Base-by-base conservation (phyloP, 2,113 vertebrate species). In the Copsychus sechellarum region DNA sequence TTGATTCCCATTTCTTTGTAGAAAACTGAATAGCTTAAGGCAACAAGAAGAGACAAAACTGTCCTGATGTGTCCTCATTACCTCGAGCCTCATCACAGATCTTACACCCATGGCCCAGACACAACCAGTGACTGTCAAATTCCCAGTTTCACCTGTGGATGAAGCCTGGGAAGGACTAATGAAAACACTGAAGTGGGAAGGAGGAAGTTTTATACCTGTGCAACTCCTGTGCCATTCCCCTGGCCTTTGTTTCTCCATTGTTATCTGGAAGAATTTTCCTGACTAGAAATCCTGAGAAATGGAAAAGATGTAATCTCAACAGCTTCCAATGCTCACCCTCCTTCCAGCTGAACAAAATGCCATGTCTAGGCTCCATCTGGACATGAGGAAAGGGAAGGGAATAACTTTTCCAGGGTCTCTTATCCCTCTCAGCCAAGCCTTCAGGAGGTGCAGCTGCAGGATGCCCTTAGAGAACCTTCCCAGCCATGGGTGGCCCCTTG, bases 1-100 rank as follows among this genome's bases (percentile, higher is more conserved):
- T 71, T 77, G 47, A 60, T 96, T 92, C 60, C 71, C 43, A 34
- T 73, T 93, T 92, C 62, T 91, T 88, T 90, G 51, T 51, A 67
- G 79, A 90, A 77, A 88, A 56, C 28, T 54, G 40, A 33, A 84
- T 29, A 26, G 20, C 62, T 92, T 90, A 80, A 78, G 47, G 43
- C 54, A 86, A 16, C 20, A 23, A 86, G 62, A 60, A 64, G 43
- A 64, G n/a, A 34, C 3, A 69, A 80, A 83, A 47, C 51, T 67
- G 10, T 29, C 28, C 36, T 62, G 38, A 9, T 69, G 53, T 13
- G 18, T 69, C 42, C 54, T 90, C 26, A 38, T 86, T 77, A n/a
- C 50, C 38, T 78, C 3, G 2, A 90, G 31, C 23, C 57, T 88
- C 51, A 38, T 66, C 40, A 47, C 34, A 74, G 38, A 42, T 18